Evolutionary conservation across 2,888 invertebrate species (phyloP).

Genomic region (Agonopterix alstromeriana): DNA sequence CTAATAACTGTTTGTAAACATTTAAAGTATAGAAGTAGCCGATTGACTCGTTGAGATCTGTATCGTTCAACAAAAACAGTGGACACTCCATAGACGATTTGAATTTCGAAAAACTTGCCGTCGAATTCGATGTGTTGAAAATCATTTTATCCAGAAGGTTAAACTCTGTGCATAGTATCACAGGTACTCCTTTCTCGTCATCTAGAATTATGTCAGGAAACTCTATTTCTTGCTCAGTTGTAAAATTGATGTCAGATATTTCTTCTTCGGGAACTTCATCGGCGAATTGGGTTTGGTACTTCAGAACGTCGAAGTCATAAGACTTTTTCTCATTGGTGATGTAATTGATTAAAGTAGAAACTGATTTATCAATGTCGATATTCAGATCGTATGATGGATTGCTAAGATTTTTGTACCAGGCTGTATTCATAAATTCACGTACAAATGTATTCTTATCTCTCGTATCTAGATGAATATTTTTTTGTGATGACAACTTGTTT

Average conservation of each 20-base stretch:
- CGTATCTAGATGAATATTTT: conserved; percentile 12
- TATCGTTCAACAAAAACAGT: conserved; percentile 29
- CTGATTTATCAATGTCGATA: conserved; percentile 28
- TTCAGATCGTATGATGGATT: conserved; percentile 9
- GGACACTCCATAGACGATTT: conserved; percentile 32
- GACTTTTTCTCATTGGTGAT: conserved; percentile 32
- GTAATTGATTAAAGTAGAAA: conserved; percentile 36
- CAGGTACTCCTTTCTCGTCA: conserved; percentile 37
- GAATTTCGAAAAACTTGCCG: conserved; percentile 32
- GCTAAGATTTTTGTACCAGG: conserved; percentile 24
- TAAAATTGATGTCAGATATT: conserved; percentile 24
- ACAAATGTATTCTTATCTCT: conserved; percentile 22
- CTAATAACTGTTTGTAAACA: conserved; percentile 32
- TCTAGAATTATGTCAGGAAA: conserved; percentile 38
- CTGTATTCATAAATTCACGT: conserved; percentile 16
- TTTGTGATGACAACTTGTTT: conserved; percentile 11
- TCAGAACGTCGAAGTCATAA: conserved; percentile 31
- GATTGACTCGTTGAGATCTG: conserved; percentile 29
- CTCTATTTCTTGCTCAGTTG: conserved; percentile 29
- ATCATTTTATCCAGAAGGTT: conserved; percentile 32
- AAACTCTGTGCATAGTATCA: conserved; percentile 25
- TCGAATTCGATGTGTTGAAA: conserved; percentile 16
- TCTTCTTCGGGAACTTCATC: conserved; percentile 20
- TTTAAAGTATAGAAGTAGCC: conserved; percentile 38
- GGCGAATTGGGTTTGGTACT: conserved; percentile 22